Evolutionary conservation across 2,113 vertebrate species (phyloP).

Genomic region (Xiphophorus maculatus): DNA sequence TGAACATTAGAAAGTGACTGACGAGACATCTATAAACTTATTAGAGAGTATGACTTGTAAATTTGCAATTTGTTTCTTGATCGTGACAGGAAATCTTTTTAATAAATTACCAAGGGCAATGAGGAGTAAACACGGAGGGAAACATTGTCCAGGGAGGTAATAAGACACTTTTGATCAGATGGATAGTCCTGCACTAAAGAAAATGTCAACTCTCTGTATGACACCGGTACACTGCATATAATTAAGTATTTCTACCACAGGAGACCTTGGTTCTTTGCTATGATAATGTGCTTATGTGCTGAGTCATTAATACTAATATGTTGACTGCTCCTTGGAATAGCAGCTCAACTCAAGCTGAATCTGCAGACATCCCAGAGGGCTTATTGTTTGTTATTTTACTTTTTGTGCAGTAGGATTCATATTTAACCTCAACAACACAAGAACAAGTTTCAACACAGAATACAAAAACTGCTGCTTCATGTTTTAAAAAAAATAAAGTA

Average conservation of each 20-base stretch:
- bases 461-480: too few species aligned
- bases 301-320: neutral
- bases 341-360: neutral
- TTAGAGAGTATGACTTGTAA: neutral
- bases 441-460: too few species aligned
- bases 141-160: neutral
- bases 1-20: conserved; percentile 1
- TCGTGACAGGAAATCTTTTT: neutral
- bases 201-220: neutral
- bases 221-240: neutral
- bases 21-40: neutral
- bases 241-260: neutral
- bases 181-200: neutral
- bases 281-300: neutral
- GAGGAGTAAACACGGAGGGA: neutral
- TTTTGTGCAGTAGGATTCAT: too few species aligned
- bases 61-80: neutral
- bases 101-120: neutral
- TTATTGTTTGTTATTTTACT: neutral
- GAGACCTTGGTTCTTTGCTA: neutral
- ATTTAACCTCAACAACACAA: too few species aligned
- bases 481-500: too few species aligned
- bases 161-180: neutral
- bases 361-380: neutral
- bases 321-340: neutral